Evolutionary conservation across 2,797 vertebrate genomes (phyloP), one percentile per base, ranked within the genome.

Genomic region (Malurus leucopterus): DNA sequence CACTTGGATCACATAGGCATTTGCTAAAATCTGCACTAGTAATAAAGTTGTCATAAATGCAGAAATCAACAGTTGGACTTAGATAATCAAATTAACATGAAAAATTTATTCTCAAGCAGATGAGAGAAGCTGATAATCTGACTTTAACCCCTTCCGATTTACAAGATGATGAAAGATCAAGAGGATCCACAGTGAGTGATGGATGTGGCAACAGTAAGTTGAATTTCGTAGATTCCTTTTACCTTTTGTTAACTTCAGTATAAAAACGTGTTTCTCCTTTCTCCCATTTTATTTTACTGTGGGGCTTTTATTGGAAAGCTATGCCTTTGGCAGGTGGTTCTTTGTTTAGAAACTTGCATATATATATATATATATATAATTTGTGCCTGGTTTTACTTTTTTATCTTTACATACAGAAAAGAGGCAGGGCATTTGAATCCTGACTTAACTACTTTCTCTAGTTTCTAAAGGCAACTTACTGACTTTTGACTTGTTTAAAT

Each of bases 121-220:
- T 97, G 54, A 96, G 89, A 65, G 98, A 98, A 84, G 92, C 97
- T 55, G 98, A 98, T 84, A 96, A 94, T 83, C 94, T 98, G 72
- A 97, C 97, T 81, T 46, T 97, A 77, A 98, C 97, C 0, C 91
- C 96, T 29, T 97, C 98, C 77, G 94, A 97, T 57, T 97, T 98
- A 84, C 97, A 97, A 77, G 95, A 98, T 63, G 97, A 97, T 50
- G 94, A 96, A 83, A 95, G 95, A 71, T 98, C 98, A 21, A 96
- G 97, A 41, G 77, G 96, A 59, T 98, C 98, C 5, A 96, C 85
- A 80, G 97, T 96, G 92, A 98, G 95, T 4, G 91, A 98, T 74
- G 98, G 96, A 72, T 98, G 96, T 78, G 97, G 96, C 90, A 98
- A 97, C 97, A 98, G 99, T 99, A 93, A 98, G 98, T 98, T 71